Percentiles rank a stretch among this genome's conserved stretches.
Conservation (phyloP, 2,797 vertebrate genomes). For the Taenioides sp. region DNA sequence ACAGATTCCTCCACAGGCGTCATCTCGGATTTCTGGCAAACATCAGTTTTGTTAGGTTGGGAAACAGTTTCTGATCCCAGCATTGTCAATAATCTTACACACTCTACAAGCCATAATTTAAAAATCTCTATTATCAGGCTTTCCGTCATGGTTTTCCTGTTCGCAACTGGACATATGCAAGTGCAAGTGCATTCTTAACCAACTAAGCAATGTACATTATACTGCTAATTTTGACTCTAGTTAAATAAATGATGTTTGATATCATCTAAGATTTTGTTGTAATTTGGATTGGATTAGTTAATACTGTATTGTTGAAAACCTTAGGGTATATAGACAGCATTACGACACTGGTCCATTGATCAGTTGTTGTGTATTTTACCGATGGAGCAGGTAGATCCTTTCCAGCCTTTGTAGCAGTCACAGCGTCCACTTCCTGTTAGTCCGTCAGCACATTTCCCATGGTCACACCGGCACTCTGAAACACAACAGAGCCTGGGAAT, state of each 20-base stretch:
- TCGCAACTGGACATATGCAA: too few species aligned
- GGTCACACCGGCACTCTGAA: slow-evolving; percentile 85
- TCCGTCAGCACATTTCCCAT: slow-evolving; percentile 89
- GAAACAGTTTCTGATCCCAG: neutral
- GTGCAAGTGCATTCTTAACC: too few species aligned
- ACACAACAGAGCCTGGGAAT: slow-evolving; percentile 20
- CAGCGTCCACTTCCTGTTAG: slow-evolving; percentile 86
- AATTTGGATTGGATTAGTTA: too few species aligned
- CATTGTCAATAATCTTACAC: neutral
- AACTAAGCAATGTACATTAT: too few species aligned
- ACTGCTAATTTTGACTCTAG: too few species aligned
- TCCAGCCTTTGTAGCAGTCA: slow-evolving; percentile 90
- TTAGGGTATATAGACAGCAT: neutral
- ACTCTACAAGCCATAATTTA: neutral
- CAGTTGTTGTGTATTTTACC: slow-evolving; percentile 64
- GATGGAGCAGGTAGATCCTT: slow-evolving; percentile 80
- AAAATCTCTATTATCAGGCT: too few species aligned
- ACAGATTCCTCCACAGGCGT: slow-evolving; percentile 84
- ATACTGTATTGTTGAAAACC: neutral
- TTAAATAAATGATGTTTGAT: too few species aligned
- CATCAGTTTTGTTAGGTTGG: neutral
- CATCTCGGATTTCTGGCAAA: slow-evolving; percentile 77
- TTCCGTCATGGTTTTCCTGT: too few species aligned
- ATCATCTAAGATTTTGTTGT: too few species aligned
- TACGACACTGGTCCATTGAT: neutral